These are phyloP conservation scores for Muscina levida DNA, from an alignment of 2,888 invertebrate species.

Conservation along the genomic window DNA sequence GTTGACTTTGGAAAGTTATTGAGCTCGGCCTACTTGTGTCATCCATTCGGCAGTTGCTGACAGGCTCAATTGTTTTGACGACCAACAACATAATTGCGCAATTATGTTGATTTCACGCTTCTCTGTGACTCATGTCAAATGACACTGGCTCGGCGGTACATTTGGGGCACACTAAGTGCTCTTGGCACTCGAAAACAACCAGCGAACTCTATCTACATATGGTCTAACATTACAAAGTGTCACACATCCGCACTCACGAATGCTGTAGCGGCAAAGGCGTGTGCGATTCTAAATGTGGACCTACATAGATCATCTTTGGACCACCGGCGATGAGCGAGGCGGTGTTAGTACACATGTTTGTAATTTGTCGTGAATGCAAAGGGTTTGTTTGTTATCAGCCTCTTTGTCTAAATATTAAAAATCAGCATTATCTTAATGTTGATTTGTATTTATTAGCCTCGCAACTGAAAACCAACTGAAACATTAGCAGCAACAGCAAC, in stretches of 20 bases:
- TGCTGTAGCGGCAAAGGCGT: constrained; percentile 1
- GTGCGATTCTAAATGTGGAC: not conserved
- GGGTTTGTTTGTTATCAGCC: constrained; percentile 10
- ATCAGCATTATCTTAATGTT: constrained; percentile 21
- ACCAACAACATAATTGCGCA: constrained; percentile 70
- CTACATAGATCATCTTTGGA: constrained; percentile 8
- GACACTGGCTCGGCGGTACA: not conserved
- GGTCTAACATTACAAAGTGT: constrained; percentile 18
- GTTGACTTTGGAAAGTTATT: not conserved
- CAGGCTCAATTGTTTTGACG: constrained; percentile 66
- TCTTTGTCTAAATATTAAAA: constrained; percentile 38
- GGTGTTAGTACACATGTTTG: constrained; percentile 37
- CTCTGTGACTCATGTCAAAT: constrained; percentile 2
- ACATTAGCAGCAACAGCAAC: constrained; percentile 6
- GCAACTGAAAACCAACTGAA: not conserved
- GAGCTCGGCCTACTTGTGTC: constrained; percentile 1
- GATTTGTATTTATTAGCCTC: constrained; percentile 3
- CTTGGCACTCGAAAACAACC: not conserved
- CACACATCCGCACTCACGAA: constrained; percentile 7
- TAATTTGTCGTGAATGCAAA: constrained; percentile 7
- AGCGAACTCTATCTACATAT: constrained; percentile 5
- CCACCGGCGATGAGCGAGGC: constrained; percentile 13
- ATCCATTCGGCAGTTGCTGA: constrained; percentile 52
- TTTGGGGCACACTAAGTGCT: not conserved
- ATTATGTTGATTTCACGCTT: constrained; percentile 68